These are phyloP conservation scores for Heterodera carotae DNA, from an alignment of 1,140 invertebrate species.

Conservation along the genomic window DNA sequence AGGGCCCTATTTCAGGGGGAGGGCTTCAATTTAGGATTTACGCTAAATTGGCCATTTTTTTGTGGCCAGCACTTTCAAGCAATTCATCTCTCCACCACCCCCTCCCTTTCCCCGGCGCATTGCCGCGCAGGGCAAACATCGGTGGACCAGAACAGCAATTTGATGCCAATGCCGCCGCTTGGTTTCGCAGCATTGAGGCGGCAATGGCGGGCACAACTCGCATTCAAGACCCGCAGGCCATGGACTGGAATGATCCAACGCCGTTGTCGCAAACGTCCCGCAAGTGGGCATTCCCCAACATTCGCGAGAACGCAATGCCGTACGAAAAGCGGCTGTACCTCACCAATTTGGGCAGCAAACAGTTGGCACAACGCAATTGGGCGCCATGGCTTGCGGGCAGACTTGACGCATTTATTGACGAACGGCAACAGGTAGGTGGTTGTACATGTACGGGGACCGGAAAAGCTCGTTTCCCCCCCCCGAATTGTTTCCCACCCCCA, in stretches of 20 bases:
- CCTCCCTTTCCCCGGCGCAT: too few relatives aligned
- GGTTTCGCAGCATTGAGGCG: not conserved
- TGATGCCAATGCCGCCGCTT: not conserved
- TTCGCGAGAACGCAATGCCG: not conserved
- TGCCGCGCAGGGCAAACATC: not conserved
- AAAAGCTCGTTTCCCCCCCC: too few relatives aligned
- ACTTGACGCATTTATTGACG: too few relatives aligned
- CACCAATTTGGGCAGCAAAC: not conserved
- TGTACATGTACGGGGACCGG: too few relatives aligned
- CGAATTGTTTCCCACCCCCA: too few relatives aligned
- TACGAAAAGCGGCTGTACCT: not conserved
- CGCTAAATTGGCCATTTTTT: too few relatives aligned
- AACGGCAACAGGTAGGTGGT: too few relatives aligned
- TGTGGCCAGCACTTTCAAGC: too few relatives aligned
- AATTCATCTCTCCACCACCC: too few relatives aligned
- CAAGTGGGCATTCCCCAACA: not conserved
- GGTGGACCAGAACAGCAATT: not conserved
- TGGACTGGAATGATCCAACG: not conserved
- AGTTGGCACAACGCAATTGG: not conserved
- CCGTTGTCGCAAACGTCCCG: not conserved
- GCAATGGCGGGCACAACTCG: not conserved
- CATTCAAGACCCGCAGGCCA: not conserved
- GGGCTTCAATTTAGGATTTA: too few relatives aligned
- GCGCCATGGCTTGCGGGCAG: not conserved
- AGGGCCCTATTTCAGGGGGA: too few relatives aligned